Conservation (phyloP, 2,888 invertebrate species). For the Ophraella communa region DNA sequence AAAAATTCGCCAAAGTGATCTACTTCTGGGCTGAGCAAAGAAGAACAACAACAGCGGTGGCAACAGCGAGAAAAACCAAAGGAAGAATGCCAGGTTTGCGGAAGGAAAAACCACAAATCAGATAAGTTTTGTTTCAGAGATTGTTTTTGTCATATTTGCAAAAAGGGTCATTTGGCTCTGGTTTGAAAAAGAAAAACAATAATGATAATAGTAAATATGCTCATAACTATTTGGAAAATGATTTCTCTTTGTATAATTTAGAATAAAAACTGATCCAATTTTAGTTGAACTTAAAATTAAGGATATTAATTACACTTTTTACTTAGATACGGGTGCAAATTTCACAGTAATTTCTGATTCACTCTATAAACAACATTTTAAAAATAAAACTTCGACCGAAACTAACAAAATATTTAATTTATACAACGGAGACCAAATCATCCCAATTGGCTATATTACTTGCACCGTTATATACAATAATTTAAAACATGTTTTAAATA, state of each 20-base stretch:
- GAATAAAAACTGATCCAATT: background rate
- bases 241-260: background rate
- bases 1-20: background rate
- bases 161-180: background rate
- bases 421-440: background rate
- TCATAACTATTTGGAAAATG: too few relatives aligned
- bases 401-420: background rate
- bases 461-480: background rate
- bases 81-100: slow-evolving; percentile 2
- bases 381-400: too few relatives aligned
- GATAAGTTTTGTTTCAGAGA: slow-evolving; percentile 8
- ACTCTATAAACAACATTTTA: too few relatives aligned
- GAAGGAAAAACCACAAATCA: background rate
- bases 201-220: too few relatives aligned
- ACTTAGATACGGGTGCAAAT: too few relatives aligned
- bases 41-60: background rate
- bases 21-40: background rate
- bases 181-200: background rate
- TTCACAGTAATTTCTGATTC: too few relatives aligned
- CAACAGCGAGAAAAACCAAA: too few relatives aligned
- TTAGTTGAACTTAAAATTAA: background rate
- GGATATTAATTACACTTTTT: too few relatives aligned
- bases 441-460: background rate
- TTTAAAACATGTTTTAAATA: too few relatives aligned
- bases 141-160: slow-evolving; percentile 14